Evolutionary conservation across 2,797 vertebrate species (phyloP), one percentile per base, ranked within the genome.

Genomic region (Enteromius treurensis): DNA sequence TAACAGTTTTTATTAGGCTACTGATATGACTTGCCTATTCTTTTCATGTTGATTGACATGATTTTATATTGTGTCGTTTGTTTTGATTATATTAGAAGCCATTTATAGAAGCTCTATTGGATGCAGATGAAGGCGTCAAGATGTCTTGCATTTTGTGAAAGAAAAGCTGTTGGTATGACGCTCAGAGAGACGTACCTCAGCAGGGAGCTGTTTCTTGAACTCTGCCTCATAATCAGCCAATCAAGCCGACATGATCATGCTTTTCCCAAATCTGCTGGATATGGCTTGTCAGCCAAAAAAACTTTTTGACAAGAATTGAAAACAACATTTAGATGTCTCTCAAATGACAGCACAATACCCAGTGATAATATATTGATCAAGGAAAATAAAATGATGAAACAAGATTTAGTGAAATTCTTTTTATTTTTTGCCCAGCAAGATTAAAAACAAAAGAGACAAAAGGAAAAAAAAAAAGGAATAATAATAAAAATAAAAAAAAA

Each of bases 181-280:
- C 23, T n/a, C 73, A 42, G 34, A 76, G 49, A 53, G 73, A 55
- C 34, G 47, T 76, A 49, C 37, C 71, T 53, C 80, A 67, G 42
- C 47, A 67, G 47, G 80, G 40, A 71, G 71, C 17, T 79, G 3
- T 67, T 81, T 77, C 77, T 71, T 82, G 78, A 53, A 76, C 60
- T 80, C 58, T 55, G 32, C n/a, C n/a, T 81, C 76, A 81, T 62
- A 67, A 77, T 73, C 26, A 77, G 81, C 73, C 77, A 76, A 55
- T 49, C 75, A n/a, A 53, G 58, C 71, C 47, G 64, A 65, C 51
- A 69, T 32, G 37, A 77, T 77, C 3, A 67, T 74, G 15, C 14
- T 67, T 73, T 81, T 76, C 49, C n/a, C 32, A 1, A 32, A 68
- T 65, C 69, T 45, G 42, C 17, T 64, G 62, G 81, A 75, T 47